These are phyloP conservation scores for Ashinkailepas kermadecensis DNA, from an alignment of 2,888 invertebrate species.

Conservation along the genomic window DNA sequence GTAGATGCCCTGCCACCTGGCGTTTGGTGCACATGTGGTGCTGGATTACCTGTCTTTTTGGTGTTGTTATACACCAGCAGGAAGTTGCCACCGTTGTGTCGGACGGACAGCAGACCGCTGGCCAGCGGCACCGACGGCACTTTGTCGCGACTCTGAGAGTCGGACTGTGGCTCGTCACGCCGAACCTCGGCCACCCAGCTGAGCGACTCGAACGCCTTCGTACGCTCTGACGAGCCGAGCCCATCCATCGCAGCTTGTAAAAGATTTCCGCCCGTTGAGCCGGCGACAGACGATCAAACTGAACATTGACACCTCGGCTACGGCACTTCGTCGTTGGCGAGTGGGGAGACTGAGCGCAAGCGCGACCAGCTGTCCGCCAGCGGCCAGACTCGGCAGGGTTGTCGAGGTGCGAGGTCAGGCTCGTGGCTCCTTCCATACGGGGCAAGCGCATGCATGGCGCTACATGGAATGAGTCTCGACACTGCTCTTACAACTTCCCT, in stretches of 20 bases:
- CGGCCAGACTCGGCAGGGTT: no score
- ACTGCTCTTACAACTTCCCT: no score
- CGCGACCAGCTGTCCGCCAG: no score
- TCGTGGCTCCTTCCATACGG: no score
- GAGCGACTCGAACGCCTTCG: slow-evolving; percentile 10
- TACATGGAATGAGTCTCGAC: no score
- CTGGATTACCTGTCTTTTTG: neutral
- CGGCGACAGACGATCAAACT: neutral
- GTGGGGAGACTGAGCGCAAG: no score
- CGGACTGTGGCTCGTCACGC: neutral
- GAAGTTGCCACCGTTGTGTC: neutral
- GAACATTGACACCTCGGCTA: no score
- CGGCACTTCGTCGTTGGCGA: no score
- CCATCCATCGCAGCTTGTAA: neutral
- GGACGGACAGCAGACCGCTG: neutral
- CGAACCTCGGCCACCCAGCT: neutral
- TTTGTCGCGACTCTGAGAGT: neutral
- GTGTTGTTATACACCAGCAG: neutral
- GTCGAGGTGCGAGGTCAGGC: no score
- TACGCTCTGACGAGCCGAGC: neutral
- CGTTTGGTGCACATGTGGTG: no score
- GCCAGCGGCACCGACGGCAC: neutral
- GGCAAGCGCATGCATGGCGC: no score
- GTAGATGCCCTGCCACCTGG: no score
- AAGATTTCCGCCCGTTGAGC: neutral